Conservation (phyloP, 1,140 invertebrate species). For the Drosophila bifasciata region DNA sequence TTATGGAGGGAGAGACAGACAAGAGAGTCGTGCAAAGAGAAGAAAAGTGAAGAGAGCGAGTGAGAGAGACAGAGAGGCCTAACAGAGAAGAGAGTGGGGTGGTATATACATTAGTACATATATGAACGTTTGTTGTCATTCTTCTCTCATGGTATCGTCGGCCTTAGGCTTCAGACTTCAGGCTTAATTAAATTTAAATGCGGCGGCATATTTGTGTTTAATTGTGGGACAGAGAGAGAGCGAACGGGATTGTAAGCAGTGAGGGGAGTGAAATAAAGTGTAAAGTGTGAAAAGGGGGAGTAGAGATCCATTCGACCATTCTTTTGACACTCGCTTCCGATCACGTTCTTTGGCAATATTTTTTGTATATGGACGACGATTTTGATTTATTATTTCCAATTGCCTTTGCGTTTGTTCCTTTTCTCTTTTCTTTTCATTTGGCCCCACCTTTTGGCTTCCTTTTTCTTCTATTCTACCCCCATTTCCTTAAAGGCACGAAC, state of each 20-base stretch:
- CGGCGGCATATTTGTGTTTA: slow-evolving; percentile 34
- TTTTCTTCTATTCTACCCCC: neutral
- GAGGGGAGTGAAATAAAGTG: neutral
- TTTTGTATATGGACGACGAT: too few species aligned
- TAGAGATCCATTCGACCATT: slow-evolving; percentile 39
- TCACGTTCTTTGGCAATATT: slow-evolving; percentile 71
- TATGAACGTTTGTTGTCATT: neutral
- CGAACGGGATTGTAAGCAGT: neutral
- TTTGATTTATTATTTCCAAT: slow-evolving; percentile 67
- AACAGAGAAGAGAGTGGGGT: slow-evolving; percentile 2
- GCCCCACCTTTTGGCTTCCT: neutral
- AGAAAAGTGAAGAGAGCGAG: too few species aligned
- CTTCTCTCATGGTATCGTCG: slow-evolving; percentile 2
- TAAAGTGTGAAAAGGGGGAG: neutral
- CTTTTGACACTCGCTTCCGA: slow-evolving; percentile 53
- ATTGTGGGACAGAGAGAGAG: slow-evolving; percentile 20
- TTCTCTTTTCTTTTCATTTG: neutral
- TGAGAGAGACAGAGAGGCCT: slow-evolving; percentile 6
- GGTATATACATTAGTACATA: too few species aligned
- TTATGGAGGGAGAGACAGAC: slow-evolving; percentile 13
- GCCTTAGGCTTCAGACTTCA: too few species aligned
- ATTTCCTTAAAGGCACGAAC: neutral
- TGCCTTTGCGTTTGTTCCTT: slow-evolving; percentile 14
- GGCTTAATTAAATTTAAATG: slow-evolving; percentile 48
- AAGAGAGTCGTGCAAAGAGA: too few species aligned